Conservation (phyloP, 2,888 invertebrate species). For the Mythimna lalbum region DNA sequence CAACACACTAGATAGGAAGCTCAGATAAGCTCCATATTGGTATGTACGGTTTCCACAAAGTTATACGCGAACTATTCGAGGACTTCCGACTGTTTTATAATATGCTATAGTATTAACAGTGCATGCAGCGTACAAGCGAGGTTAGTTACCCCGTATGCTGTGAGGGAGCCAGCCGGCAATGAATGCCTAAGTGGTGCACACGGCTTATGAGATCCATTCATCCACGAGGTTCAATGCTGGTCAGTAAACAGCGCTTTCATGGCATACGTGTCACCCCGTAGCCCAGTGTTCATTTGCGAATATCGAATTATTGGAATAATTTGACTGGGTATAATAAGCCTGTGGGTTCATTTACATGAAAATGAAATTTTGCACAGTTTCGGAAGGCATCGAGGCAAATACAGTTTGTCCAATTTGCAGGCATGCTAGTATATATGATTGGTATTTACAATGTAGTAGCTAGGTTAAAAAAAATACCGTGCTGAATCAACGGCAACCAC, state of each 20-base stretch:
- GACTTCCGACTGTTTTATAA: conserved; percentile 41
- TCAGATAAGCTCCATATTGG: conserved; percentile 36
- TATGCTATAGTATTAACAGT: conserved; percentile 50
- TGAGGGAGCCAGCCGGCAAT: conserved; percentile 76
- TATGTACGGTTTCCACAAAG: conserved; percentile 39
- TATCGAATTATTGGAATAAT: conserved; percentile 48
- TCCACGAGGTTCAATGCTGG: conserved; percentile 78
- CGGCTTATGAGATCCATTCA: conserved; percentile 80
- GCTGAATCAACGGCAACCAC: conserved; percentile 6
- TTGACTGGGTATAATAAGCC: conserved; percentile 20
- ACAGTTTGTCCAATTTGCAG: conserved; percentile 7
- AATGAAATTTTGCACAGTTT: conserved; percentile 20
- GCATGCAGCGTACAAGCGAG: conserved; percentile 73
- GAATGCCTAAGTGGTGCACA: conserved; percentile 83
- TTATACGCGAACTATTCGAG: conserved; percentile 50
- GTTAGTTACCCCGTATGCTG: conserved; percentile 81
- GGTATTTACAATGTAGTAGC: conserved; percentile 1
- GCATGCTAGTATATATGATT: not conserved
- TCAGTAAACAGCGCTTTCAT: conserved; percentile 83
- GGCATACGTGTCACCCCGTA: conserved; percentile 84
- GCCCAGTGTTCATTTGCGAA: conserved; percentile 75
- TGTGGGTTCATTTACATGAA: conserved; percentile 27
- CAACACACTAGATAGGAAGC: conserved; percentile 21
- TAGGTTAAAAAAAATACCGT: conserved; percentile 1
- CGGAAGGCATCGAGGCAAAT: not conserved